Conservation (phyloP, 2,113 vertebrate genomes). For the Epinephelus lanceolatus region DNA sequence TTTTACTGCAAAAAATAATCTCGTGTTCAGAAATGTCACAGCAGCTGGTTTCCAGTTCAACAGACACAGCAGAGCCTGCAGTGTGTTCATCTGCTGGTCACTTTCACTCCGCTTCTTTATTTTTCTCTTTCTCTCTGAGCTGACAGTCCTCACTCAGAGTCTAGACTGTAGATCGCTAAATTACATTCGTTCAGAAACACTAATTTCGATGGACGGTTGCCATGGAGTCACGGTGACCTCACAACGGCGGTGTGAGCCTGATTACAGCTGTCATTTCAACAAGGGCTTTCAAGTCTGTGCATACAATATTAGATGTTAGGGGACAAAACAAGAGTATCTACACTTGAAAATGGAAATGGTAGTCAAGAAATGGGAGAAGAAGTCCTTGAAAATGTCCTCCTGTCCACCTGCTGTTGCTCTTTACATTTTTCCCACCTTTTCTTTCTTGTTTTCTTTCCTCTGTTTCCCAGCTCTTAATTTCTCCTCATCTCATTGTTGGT, state of each 20-base stretch:
- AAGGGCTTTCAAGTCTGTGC: background rate
- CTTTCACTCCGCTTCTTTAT: background rate
- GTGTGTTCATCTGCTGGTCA: background rate
- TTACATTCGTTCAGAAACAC: background rate
- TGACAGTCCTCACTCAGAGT: background rate
- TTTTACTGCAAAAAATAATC: background rate
- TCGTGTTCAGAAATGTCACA: background rate
- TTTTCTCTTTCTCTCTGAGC: background rate
- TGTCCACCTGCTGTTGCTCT: background rate
- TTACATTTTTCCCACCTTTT: too few species aligned
- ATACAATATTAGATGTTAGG: background rate
- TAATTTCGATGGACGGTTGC: conserved; percentile 23
- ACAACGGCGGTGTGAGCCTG: background rate
- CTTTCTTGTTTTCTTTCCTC: background rate
- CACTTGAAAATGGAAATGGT: background rate
- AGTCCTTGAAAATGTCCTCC: conserved; percentile 7
- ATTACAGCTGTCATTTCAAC: background rate
- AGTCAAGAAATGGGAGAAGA: background rate
- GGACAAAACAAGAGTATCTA: background rate
- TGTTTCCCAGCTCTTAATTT: conserved; percentile 4
- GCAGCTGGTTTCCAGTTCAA: background rate
- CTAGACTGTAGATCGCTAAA: conserved; percentile 31
- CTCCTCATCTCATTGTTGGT: background rate
- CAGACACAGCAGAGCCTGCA: background rate
- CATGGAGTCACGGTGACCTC: conserved; percentile 26